Percentiles rank a stretch among this genome's conserved stretches.
Evolutionary conservation across 2,113 vertebrate genomes (phyloP).

Genomic region (Paratilapia polleni): DNA sequence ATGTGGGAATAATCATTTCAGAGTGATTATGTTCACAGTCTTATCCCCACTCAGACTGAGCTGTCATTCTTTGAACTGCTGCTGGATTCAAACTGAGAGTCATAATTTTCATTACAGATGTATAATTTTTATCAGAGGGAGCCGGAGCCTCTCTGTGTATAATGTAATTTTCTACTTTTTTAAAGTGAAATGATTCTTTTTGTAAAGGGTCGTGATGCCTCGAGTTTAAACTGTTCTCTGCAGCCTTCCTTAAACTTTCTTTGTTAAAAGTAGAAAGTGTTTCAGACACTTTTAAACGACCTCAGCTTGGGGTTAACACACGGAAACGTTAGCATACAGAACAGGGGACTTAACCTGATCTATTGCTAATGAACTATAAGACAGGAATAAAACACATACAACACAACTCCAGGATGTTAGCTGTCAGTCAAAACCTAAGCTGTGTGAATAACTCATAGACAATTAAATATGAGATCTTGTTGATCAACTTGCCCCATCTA

Average conservation of each 20-base stretch:
- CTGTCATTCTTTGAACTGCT: neutral
- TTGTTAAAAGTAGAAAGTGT: neutral
- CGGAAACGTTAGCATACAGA: neutral
- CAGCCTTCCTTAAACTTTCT: neutral
- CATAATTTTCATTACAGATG: neutral
- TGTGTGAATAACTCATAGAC: neutral
- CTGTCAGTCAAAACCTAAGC: neutral
- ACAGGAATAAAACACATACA: neutral
- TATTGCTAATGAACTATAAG: neutral
- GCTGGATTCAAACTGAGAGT: neutral
- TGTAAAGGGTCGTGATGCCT: neutral
- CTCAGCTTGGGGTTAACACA: neutral
- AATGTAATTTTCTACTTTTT: constrained; percentile 1
- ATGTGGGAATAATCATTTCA: neutral
- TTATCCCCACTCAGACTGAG: neutral
- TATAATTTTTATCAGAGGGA: constrained; percentile 6
- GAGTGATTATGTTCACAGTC: neutral
- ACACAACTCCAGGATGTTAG: neutral
- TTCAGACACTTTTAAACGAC: neutral
- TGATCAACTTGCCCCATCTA: neutral
- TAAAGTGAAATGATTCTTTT: neutral
- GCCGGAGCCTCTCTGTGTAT: neutral
- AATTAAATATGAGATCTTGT: neutral
- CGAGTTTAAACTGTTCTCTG: neutral
- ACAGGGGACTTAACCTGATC: neutral